These are phyloP conservation scores for Odontesthes bonariensis DNA, from an alignment of 2,113 vertebrate species.

Conservation along the genomic window DNA sequence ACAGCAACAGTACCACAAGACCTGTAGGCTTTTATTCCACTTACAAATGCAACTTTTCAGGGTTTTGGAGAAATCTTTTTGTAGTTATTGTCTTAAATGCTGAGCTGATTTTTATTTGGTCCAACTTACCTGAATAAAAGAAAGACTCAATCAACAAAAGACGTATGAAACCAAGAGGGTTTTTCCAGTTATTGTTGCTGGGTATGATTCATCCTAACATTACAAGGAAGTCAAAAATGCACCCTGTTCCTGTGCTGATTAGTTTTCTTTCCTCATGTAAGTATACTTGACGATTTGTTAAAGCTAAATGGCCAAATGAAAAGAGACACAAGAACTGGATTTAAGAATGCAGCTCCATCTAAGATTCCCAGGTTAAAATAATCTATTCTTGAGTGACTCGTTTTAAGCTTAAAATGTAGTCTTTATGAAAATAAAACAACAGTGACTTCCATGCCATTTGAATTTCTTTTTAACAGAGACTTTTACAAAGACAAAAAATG, in stretches of 20 bases:
- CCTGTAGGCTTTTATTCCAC: background rate
- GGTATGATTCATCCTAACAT: background rate
- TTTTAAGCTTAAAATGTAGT: too few species aligned
- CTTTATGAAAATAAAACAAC: too few species aligned
- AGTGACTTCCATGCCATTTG: too few species aligned
- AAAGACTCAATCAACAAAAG: background rate
- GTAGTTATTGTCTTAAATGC: background rate
- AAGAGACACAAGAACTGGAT: background rate
- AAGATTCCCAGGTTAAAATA: too few species aligned
- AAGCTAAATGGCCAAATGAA: background rate
- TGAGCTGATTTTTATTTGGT: background rate
- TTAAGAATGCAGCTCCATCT: background rate
- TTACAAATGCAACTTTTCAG: background rate
- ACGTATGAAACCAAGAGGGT: background rate
- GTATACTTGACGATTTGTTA: background rate
- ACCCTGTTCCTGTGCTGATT: background rate
- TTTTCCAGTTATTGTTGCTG: background rate
- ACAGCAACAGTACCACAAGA: background rate
- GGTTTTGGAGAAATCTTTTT: background rate
- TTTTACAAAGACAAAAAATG: too few species aligned
- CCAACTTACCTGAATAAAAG: background rate
- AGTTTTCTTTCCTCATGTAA: background rate
- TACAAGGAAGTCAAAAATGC: conserved; percentile 15
- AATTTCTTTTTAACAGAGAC: too few species aligned
- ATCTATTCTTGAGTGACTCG: too few species aligned